Evolutionary conservation across 2,797 vertebrate species (phyloP).

Genomic region (Chelon auratus): DNA sequence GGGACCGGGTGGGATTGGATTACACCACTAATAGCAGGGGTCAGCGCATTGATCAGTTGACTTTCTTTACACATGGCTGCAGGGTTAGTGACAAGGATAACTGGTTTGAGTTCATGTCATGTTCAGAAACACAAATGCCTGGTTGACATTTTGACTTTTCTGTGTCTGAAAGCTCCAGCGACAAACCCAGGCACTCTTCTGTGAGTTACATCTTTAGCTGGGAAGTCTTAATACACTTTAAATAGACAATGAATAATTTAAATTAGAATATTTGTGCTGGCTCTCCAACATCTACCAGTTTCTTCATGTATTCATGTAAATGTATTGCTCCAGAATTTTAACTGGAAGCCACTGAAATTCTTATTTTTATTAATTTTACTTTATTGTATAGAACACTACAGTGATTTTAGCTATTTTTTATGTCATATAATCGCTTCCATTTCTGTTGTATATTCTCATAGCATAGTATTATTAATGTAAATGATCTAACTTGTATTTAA

Average conservation of each 20-base stretch:
- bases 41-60: not conserved
- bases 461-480: not conserved
- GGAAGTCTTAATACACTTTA: not conserved
- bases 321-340: no score
- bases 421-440: not conserved
- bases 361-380: not conserved
- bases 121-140: no score
- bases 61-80: not conserved
- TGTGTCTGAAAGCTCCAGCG: not conserved
- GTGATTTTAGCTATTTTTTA: not conserved
- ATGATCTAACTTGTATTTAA: not conserved
- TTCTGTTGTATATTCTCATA: not conserved
- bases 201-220: no score
- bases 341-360: not conserved
- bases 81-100: not conserved
- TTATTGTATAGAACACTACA: not conserved
- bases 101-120: not conserved
- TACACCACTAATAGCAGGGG: not conserved
- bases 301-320: no score
- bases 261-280: no score
- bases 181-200: not conserved
- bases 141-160: no score
- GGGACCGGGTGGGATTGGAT: constrained; percentile 8
- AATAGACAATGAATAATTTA: not conserved
- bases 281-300: no score